Percentiles rank a stretch among this genome's conserved stretches.
Conservation (phyloP, 2,888 invertebrate genomes). For the Andrena bucephala region DNA sequence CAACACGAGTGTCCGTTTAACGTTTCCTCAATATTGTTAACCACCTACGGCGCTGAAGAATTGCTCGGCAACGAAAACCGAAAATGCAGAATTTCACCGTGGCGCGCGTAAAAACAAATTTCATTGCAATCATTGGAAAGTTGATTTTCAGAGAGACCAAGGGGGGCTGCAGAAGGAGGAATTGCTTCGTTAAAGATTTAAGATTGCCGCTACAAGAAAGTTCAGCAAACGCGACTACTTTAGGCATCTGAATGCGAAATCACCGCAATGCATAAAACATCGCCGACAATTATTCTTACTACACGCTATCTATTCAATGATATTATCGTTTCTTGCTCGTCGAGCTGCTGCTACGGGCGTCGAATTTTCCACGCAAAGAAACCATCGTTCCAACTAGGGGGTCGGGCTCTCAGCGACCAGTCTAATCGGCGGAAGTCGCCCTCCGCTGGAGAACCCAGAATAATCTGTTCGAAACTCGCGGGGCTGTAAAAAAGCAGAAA, state of each 20-base stretch:
- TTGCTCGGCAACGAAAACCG: neutral
- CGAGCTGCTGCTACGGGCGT: constrained; percentile 22
- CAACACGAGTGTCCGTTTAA: neutral
- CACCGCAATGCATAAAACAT: constrained; percentile 52
- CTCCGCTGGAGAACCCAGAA: constrained; percentile 14
- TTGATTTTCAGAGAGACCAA: neutral
- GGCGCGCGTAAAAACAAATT: constrained; percentile 26
- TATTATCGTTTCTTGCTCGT: constrained; percentile 43
- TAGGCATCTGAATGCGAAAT: constrained; percentile 45
- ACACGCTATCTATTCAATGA: constrained; percentile 43
- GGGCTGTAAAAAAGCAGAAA: neutral
- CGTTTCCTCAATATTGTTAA: neutral
- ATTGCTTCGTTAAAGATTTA: constrained; percentile 35
- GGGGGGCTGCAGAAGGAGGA: neutral
- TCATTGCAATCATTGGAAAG: neutral
- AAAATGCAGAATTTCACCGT: neutral
- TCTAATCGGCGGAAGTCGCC: constrained; percentile 42
- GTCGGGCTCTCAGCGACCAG: constrained; percentile 11
- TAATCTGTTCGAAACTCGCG: constrained; percentile 37
- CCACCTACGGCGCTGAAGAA: neutral
- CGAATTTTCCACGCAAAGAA: constrained; percentile 45
- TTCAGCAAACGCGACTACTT: constrained; percentile 35
- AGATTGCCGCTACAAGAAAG: constrained; percentile 33
- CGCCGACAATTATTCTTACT: constrained; percentile 54
- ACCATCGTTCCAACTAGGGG: neutral